Base-by-base conservation (phyloP, 2,888 invertebrate species). In the Stomorhina lunata region DNA sequence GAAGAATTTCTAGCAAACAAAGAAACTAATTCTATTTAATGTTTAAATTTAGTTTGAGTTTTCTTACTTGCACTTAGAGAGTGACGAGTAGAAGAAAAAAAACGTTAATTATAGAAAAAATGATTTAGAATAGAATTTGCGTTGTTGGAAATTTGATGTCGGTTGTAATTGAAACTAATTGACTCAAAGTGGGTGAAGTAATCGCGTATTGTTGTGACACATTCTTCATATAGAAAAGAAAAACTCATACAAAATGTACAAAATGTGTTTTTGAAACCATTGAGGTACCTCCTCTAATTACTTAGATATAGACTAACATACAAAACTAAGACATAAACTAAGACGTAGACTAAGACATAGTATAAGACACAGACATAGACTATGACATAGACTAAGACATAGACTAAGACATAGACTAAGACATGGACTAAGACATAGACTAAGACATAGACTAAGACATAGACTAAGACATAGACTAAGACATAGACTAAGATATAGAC, bases 161-260 rank as follows among this genome's bases (percentile, higher is more conserved):
- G 10, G 59, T 53, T 80, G 81, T 85, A 86, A 86, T 86, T 86
- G 86, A 86, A 84, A 83, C 85, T 85, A 85, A 86, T 86, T 86
- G 85, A 84, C 83, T 79, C 68, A 83, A 82, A 85, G 85, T 84
- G 84, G 84, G 81, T 84, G 85, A 84, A 84, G 80, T 83, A 83
- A 84, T 85, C 71, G 43, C 77, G 61, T 77, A 68, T 77, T 75
- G 57, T 75, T 75, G 73, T 78, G 34, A 32, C 29, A 61, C 27
- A 48, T 32, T 45, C 20, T 12, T 29, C 10, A 37, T 20, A 53
- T n/a, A 40, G 5, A 55, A 4, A 15, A 71, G 32, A 57, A n/a
- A 71, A 57, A 15, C n/a, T 17, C 43, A 10, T 22, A 12, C 25
- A 17, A 22, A n/a, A n/a, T n/a, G 25, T 17, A 53, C 20, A 45